Percentiles rank a stretch among this genome's conserved stretches.
phyloP scores from a whole-genome alignment of 2,113 vertebrate genomes.

The Cyanoderma ruficeps region DNA sequence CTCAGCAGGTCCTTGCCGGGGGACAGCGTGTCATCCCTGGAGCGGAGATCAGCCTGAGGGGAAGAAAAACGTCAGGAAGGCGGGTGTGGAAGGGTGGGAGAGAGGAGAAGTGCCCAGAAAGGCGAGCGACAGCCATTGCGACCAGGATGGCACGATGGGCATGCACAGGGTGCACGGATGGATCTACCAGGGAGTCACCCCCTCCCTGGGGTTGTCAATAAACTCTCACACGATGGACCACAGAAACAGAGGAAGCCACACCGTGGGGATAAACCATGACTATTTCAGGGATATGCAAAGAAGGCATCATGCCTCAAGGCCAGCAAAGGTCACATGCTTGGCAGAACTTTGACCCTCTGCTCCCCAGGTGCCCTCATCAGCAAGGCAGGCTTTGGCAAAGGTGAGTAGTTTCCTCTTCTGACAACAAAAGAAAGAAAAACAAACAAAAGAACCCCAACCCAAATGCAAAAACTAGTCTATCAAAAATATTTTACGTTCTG shows the following conservation, averaged over 20 bases:
- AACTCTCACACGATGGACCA: conserved; percentile 41
- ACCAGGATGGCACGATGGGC: conserved; percentile 55
- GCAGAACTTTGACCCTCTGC: conserved; percentile 10
- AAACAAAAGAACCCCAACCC: background rate
- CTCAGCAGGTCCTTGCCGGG: conserved; percentile 81
- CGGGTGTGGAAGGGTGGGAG: background rate
- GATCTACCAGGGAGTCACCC: conserved; percentile 44
- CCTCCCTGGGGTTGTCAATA: background rate
- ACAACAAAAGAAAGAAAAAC: background rate
- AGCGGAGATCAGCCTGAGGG: conserved; percentile 74
- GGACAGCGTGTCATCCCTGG: background rate
- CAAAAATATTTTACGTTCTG: conserved; percentile 6
- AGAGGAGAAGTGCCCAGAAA: conserved; percentile 14
- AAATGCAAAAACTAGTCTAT: background rate
- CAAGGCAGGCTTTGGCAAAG: conserved; percentile 4
- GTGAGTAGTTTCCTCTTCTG: background rate
- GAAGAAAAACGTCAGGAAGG: background rate
- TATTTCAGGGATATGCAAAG: conserved; percentile 56
- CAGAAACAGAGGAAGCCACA: conserved; percentile 57
- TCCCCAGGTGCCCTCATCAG: background rate
- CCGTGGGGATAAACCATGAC: conserved; percentile 64
- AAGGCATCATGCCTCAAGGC: conserved; percentile 75
- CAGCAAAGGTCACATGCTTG: conserved; percentile 45
- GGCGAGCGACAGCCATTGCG: conserved; percentile 39
- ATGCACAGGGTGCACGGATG: conserved; percentile 61